A percentile compares a stretch with the other conserved stretches of the same genome.
Evolutionary conservation across 2,888 invertebrate species (phyloP).

Genomic region (Lepas anatifera): DNA sequence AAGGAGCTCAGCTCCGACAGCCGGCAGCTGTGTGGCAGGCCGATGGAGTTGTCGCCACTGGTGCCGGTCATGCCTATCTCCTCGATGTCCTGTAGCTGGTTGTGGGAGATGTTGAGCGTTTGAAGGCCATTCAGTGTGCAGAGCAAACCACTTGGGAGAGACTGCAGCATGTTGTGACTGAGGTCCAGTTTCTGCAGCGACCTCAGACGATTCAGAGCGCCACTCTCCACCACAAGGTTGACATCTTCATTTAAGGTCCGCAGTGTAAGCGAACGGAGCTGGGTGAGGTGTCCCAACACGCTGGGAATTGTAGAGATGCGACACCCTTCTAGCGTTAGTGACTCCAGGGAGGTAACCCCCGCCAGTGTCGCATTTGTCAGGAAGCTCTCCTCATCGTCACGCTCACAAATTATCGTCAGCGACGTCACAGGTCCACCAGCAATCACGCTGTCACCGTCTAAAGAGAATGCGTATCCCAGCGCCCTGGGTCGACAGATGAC

Average conservation of each 20-base stretch:
- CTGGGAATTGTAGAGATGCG: slow-evolving; percentile 63
- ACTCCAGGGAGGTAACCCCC: slow-evolving; percentile 51
- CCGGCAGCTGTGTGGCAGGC: slow-evolving; percentile 25
- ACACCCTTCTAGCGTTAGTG: slow-evolving; percentile 59
- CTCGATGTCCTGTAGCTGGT: slow-evolving; percentile 61
- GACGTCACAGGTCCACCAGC: slow-evolving; percentile 20
- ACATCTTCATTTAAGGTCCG: slow-evolving; percentile 66
- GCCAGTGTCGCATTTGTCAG: slow-evolving; percentile 33
- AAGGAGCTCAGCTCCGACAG: slow-evolving; percentile 35
- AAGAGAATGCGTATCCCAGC: slow-evolving; percentile 9
- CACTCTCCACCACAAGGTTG: slow-evolving; percentile 60
- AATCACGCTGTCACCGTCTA: slow-evolving; percentile 18
- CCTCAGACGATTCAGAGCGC: slow-evolving; percentile 60
- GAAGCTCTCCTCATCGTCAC: slow-evolving; percentile 64
- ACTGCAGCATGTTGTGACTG: slow-evolving; percentile 69
- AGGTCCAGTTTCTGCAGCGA: slow-evolving; percentile 68
- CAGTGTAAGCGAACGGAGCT: slow-evolving; percentile 51
- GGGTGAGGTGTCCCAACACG: slow-evolving; percentile 52
- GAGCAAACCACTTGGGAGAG: slow-evolving; percentile 56
- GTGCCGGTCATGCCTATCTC: slow-evolving; percentile 56
- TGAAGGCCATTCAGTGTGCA: slow-evolving; percentile 53
- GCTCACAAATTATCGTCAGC: slow-evolving; percentile 47
- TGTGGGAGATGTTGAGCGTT: slow-evolving; percentile 57
- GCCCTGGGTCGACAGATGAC: slow-evolving; percentile 7
- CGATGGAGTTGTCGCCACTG: slow-evolving; percentile 16